Evolutionary conservation across 2,888 invertebrate species (phyloP).

Genomic region (Metallyticus violacea): DNA sequence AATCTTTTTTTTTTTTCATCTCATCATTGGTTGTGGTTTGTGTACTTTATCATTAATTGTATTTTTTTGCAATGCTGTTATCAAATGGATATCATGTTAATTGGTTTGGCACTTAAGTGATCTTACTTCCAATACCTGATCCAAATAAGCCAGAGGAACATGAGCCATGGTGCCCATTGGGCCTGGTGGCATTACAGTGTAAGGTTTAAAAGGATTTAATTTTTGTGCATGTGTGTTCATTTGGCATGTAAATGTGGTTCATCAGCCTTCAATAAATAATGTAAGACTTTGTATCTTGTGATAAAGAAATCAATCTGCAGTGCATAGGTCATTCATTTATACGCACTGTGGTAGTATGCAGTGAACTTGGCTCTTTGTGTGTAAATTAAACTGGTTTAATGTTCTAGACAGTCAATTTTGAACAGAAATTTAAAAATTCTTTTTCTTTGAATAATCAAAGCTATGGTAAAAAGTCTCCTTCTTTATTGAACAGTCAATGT

Average conservation of each 20-base stretch:
- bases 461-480: no score
- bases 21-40: background rate
- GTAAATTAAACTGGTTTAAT: no score
- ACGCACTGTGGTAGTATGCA: no score
- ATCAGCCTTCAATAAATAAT: background rate
- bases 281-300: no score
- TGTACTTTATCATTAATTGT: background rate
- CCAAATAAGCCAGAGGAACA: constrained; percentile 86
- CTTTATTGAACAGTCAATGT: no score
- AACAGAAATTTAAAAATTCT: no score
- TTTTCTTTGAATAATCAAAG: no score
- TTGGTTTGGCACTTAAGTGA: constrained; percentile 12
- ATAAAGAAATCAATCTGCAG: no score
- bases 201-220: constrained; percentile 15
- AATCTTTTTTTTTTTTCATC: background rate
- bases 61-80: background rate
- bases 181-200: constrained; percentile 35
- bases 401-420: no score
- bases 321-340: no score
- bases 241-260: constrained; percentile 17
- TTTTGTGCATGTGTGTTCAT: background rate
- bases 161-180: constrained; percentile 84
- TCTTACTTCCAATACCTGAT: constrained; percentile 75
- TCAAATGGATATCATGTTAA: background rate
- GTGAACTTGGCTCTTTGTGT: no score